Conservation (phyloP, 2,797 vertebrate species). For the Peromyscus eremicus region DNA sequence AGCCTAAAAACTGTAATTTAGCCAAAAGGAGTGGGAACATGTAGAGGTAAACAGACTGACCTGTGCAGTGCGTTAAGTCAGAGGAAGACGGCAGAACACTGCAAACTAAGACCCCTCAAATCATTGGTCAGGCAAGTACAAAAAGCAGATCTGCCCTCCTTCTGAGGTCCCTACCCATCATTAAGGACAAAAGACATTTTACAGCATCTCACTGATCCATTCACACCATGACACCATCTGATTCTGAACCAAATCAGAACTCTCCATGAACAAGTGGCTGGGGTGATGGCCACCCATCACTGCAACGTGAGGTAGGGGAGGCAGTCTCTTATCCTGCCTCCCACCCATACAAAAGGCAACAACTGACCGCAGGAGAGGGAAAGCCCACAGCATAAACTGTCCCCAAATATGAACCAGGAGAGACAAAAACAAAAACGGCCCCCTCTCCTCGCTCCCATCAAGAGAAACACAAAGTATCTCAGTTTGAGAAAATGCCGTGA, state of each 20-base stretch:
- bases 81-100: background rate
- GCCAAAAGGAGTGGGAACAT: background rate
- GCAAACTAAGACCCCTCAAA: background rate
- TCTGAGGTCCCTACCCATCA: background rate
- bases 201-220: background rate
- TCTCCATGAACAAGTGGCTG: background rate
- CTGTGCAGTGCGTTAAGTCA: background rate
- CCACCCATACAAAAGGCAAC: background rate
- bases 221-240: too few species aligned
- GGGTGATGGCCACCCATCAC: rapidly evolving
- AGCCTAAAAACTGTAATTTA: background rate
- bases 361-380: background rate
- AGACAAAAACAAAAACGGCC: background rate
- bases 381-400: background rate
- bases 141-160: background rate
- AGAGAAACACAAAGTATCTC: constrained; percentile 2
- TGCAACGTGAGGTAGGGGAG: rapidly evolving
- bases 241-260: background rate
- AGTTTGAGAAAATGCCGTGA: background rate
- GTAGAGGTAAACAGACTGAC: background rate
- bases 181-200: background rate
- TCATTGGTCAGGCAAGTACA: background rate
- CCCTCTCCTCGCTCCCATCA: background rate
- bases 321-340: background rate
- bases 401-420: background rate